Base-by-base conservation (phyloP, 1,140 invertebrate genomes). In the Drosophila saltans region DNA sequence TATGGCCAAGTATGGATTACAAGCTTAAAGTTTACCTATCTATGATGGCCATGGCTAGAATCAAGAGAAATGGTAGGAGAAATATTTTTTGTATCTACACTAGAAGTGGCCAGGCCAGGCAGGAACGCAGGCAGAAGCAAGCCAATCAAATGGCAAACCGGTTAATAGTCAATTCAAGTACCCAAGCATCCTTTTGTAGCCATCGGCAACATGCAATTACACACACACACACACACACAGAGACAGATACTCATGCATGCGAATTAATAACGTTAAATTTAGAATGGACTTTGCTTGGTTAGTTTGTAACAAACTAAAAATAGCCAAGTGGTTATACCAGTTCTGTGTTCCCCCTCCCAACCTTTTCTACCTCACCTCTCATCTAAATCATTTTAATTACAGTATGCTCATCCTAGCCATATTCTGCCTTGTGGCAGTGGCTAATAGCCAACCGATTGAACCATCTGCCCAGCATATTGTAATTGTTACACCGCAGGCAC, bases 401-500 rank as follows among this genome's bases (percentile, higher is more conserved):
- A 83, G 61, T 48, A 92, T 92, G 91, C 80, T 90, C 67, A 78
- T 80, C 56, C 72, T 89, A 48, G 74, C 82, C 45, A 60, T 91
- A 41, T 66, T 91, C 64, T 86, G 81, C 73, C 65, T 82, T 64
- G 57, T 80, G 72, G 72, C 89, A 56, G 58, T 73, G 65, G 72
- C 76, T 6, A 64, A 80, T 65, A 81, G 75, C 73, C 76, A 75
- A 68, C 86, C 80, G 16, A 64, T 86, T 39, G 78, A 79, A 56
- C 77, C 86, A 45, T 52, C 85, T 45, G 75, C 84, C 28, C 82
- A 90, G 75, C 91, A 91, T 26, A 89, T 92, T 72, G 79, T 92
- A 26, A 92, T 92, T 39, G 82, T 92, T 39, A 92, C 91, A 4
- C 91, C 91, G 11, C 90, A 92, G 72, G 91, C 91, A 0, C 91